Conservation (phyloP, 2,888 invertebrate genomes). For the Parthenolecanium corni region DNA sequence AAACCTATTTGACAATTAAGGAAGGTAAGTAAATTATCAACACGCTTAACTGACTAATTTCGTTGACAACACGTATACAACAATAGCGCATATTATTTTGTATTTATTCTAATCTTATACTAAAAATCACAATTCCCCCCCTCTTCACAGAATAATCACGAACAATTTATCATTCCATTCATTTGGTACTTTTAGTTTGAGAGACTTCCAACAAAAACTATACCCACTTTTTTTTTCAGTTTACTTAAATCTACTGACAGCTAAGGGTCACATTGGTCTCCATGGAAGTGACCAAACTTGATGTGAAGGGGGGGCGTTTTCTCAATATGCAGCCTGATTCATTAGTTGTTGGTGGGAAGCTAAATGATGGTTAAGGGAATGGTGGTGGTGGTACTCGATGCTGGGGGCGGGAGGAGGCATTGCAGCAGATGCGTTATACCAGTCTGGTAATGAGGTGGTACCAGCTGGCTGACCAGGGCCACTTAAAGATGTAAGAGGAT, state of each 20-base stretch:
- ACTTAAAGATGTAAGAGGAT: conserved; percentile 38
- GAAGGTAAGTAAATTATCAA: no score
- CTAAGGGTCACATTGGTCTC: conserved; percentile 28
- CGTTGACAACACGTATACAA: no score
- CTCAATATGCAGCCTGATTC: conserved; percentile 60
- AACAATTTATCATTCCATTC: not conserved
- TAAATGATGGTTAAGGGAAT: conserved; percentile 36
- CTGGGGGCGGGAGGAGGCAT: conserved; percentile 55
- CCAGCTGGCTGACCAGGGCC: conserved; percentile 2
- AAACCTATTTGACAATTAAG: no score
- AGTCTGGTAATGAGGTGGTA: conserved; percentile 25
- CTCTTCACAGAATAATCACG: conserved; percentile 27
- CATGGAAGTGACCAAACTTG: conserved; percentile 18
- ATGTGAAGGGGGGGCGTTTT: conserved; percentile 35
- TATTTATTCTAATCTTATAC: no score
- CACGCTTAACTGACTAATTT: no score
- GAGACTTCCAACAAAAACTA: no score
- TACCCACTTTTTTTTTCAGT: no score
- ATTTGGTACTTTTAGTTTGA: not conserved
- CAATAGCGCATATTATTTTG: no score
- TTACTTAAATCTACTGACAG: no score
- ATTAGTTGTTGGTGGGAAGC: conserved; percentile 48
- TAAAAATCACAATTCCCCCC: conserved; percentile 29
- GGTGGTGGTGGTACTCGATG: conserved; percentile 44
- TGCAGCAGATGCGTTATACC: conserved; percentile 39